A percentile compares a stretch with the other conserved stretches of the same genome.
These are phyloP conservation scores for Trachemys scripta DNA, from an alignment of 2,113 vertebrate species.

Conservation along the genomic window DNA sequence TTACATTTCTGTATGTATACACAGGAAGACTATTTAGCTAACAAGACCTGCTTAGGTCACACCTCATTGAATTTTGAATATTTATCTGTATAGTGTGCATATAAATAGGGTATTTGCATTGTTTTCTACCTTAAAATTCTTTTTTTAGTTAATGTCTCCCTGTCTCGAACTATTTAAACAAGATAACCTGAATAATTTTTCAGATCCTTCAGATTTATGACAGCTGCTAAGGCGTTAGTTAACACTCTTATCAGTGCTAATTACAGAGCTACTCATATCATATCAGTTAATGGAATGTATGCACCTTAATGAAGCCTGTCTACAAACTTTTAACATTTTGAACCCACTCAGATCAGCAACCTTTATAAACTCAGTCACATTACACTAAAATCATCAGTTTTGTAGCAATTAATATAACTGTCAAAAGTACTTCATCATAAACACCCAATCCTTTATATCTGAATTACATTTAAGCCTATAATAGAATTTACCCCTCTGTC, in stretches of 20 bases:
- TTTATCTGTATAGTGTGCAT: not conserved
- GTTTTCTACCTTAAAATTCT: not conserved
- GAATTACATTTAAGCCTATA: not conserved
- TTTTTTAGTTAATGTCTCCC: not conserved
- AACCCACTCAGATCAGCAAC: not conserved
- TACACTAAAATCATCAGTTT: not conserved
- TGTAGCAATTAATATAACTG: not conserved
- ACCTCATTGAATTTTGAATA: not conserved
- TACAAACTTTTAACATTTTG: not conserved
- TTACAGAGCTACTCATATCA: not conserved
- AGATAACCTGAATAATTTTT: not conserved
- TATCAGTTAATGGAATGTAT: not conserved
- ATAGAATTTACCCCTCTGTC: not conserved
- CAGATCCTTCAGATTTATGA: not conserved
- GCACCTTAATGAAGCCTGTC: not conserved
- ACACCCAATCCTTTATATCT: not conserved
- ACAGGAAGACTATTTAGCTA: conserved; percentile 24
- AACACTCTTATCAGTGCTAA: not conserved
- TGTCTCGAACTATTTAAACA: not conserved
- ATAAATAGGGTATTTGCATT: conserved; percentile 22
- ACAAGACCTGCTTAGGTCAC: not conserved
- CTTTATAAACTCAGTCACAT: not conserved
- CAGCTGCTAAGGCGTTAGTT: not conserved
- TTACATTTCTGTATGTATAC: conserved; percentile 7
- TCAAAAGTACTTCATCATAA: not conserved